Evolutionary conservation across 2,797 vertebrate genomes (phyloP), one percentile per base, ranked within the genome.

Genomic region (Crotalus adamanteus): DNA sequence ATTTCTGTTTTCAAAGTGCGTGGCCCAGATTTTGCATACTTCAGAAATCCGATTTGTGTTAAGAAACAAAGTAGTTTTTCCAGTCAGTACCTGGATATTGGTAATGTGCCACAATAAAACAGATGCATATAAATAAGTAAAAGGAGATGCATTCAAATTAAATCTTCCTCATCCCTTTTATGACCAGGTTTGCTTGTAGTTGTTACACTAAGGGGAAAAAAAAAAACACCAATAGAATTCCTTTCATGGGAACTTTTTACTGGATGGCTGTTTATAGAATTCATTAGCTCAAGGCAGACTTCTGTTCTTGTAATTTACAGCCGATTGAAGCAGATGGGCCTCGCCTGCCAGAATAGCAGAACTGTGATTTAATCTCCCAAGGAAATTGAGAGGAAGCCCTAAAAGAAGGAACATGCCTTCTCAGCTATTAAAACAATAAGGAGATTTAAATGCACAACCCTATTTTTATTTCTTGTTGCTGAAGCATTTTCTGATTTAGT

Each of bases 301-400:
- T 86, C 51, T 47, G 61, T 13, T 86, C 91, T 61, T n/a, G 2
- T 55, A 0, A 13, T 73, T 7, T 0, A 6, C 28, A 2, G 4
- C 93, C 85, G 92, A 56, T 65, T 86, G 47, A 4, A 51, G 65
- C 83, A 92, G 92, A 56, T 37, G 87, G 28, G 25, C 25, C 9
- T 87, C 61, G 94, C 87, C 69, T 59, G 92, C 86, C 92, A 63
- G 0, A 94, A 94, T 31, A 94, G 93, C 63, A 92, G 94, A 96
- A 94, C 93, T 16, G 59, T 61, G 90, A 93, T 95, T 91, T 96
- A 73, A 51, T 1, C 73, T 95, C 25, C 83, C 65, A 0, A 0
- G 91, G 95, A 88, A 42, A 87, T 86, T 63, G 2, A 85, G 93
- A 25, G 55, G 37, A 0, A 88, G 55, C 88, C 0, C 0, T 37